phyloP scores from a whole-genome alignment of 2,888 invertebrate species.

The Campoletis raptor region DNA sequence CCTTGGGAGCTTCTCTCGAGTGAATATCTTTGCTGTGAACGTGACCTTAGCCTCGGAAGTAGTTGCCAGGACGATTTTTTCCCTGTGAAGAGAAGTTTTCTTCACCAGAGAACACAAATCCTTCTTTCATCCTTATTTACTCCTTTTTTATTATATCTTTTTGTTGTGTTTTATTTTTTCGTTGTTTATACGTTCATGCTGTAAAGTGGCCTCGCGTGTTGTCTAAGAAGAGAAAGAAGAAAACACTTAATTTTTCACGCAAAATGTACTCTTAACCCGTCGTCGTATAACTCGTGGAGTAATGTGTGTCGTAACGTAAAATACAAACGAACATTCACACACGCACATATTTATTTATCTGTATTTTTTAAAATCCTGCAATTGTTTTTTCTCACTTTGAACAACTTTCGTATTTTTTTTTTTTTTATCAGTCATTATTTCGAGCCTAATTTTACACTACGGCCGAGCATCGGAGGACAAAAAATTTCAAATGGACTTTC shows the following conservation, averaged over 20 bases:
- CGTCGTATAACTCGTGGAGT: constrained; percentile 15
- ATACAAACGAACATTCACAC: neutral
- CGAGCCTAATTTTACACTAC: neutral
- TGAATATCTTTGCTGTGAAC: constrained; percentile 67
- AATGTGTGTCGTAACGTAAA: constrained; percentile 28
- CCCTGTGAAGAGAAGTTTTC: constrained; percentile 13
- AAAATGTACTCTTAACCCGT: constrained; percentile 23
- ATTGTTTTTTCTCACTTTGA: neutral
- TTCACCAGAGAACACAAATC: constrained; percentile 43
- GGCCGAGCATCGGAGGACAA: neutral
- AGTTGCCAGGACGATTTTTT: constrained; percentile 49
- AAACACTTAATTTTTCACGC: constrained; percentile 52
- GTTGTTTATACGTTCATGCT: constrained; percentile 34
- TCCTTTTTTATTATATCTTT: constrained; percentile 10
- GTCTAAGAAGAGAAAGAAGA: neutral
- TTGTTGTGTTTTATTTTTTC: neutral
- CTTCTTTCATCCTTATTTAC: neutral
- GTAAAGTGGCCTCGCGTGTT: constrained; percentile 58
- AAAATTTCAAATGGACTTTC: neutral
- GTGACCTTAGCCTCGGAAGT: constrained; percentile 73
- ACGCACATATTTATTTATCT: neutral
- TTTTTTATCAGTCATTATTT: constrained; percentile 2
- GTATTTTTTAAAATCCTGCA: neutral
- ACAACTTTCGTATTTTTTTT: neutral
- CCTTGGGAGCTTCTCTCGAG: constrained; percentile 42